A percentile compares a stretch with the other conserved stretches of the same genome.
Conservation (phyloP, 2,113 vertebrate species). For the Tyto alba region DNA sequence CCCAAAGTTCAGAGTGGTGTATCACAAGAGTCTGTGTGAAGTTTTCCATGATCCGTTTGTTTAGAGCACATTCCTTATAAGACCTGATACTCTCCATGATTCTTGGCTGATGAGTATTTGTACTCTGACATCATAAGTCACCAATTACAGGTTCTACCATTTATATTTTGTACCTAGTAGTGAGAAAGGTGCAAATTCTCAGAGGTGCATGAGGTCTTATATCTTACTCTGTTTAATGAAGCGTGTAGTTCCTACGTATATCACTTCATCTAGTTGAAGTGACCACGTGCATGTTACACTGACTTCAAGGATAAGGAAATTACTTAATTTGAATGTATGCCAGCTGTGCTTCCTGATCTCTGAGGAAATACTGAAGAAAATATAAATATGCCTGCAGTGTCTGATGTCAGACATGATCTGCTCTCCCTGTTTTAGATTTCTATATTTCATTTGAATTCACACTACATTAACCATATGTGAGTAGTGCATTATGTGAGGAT, state of each 20-base stretch:
- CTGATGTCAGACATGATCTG: neutral
- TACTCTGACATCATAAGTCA: neutral
- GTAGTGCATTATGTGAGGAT: neutral
- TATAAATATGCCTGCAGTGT: neutral
- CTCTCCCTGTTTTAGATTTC: neutral
- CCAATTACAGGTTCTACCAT: neutral
- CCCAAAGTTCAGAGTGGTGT: neutral
- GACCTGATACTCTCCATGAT: neutral
- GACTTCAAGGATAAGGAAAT: neutral
- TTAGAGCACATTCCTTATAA: neutral
- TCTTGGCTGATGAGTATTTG: neutral
- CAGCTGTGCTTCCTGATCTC: neutral
- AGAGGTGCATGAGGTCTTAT: neutral
- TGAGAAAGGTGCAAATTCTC: neutral
- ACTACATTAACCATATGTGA: conserved; percentile 9
- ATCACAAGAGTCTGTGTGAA: neutral
- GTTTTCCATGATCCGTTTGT: neutral
- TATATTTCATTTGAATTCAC: conserved; percentile 16
- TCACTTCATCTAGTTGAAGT: neutral
- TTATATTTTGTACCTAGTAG: neutral
- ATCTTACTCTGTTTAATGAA: neutral
- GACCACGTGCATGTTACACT: neutral
- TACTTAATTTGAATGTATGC: neutral
- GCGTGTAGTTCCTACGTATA: neutral
- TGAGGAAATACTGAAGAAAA: conserved; percentile 15